Base-by-base conservation (phyloP, 2,888 invertebrate species). In the Troides helena region DNA sequence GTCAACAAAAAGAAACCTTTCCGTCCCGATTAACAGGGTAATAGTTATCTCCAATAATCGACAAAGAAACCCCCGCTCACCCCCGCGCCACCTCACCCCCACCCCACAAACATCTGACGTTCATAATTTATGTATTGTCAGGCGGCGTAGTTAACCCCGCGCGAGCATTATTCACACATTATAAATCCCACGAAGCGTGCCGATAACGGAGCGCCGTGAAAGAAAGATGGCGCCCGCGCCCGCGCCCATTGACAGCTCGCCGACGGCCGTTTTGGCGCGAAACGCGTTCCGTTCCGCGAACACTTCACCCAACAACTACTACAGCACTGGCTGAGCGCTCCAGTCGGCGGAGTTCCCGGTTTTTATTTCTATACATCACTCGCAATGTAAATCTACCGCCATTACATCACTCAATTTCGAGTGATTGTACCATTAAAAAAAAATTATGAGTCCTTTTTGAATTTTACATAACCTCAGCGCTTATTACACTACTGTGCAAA, bases 81-180 rank as follows among this genome's bases (percentile, higher is more conserved):
- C 10, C 10, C 39, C 10, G 8, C 39, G 7, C 0, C 39, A 10
- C 39, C 10, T 10, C 8, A 1, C 39, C 39, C 1, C 39, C 10
- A 21, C 10, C 66, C 73, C 77, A 76, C 81, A 83, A 83, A 78
- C 79, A 79, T 79, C 80, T 80, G 79, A 79, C 84, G 80, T 80
- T 82, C 84, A 86, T 91, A 91, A 91, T 90, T 90, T 90, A 90
- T 90, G 88, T 90, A 88, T 90, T 90, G 90, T 88, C 89, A 86
- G 81, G 80, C 75, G 74, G 76, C 85, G 87, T 90, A 90, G 90
- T 90, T 90, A 90, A 87, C 86, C 85, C 83, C 81, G 76, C 75
- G 78, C 81, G 39, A 10, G 81, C 87, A 88, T 92, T 91, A 90
- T 89, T 92, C 90, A 90, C 90, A 88, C 87, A 90, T 92, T 90